Evolutionary conservation across 2,888 invertebrate species (phyloP).

Genomic region (Callyntrura sp.): DNA sequence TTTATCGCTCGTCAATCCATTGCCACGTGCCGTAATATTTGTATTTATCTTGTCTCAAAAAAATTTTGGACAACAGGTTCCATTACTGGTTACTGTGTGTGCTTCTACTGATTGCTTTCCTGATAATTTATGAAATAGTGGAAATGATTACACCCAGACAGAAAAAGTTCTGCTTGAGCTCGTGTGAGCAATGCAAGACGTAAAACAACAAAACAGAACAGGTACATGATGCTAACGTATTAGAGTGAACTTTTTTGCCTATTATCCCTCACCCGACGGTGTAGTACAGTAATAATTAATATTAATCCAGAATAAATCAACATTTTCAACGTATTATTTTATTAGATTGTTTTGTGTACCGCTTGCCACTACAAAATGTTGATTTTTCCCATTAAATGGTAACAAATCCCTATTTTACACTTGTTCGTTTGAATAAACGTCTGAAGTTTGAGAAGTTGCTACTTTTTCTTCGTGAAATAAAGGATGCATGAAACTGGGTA

Average conservation of each 20-base stretch:
- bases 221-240: too few species aligned
- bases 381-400: conserved; percentile 17
- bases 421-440: background rate
- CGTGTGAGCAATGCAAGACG: background rate
- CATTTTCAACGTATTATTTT: background rate
- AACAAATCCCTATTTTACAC: background rate
- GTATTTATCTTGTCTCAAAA: background rate
- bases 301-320: background rate
- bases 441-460: background rate
- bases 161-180: conserved; percentile 10
- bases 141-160: conserved; percentile 11
- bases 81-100: background rate
- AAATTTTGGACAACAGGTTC: background rate
- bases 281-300: too few species aligned
- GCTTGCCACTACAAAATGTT: background rate
- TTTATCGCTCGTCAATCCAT: background rate
- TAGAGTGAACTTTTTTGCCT: too few species aligned
- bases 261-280: too few species aligned
- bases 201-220: background rate
- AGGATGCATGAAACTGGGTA: too few species aligned
- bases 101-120: background rate
- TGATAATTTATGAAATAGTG: background rate
- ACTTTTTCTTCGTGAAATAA: too few species aligned
- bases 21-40: too few species aligned
- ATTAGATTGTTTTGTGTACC: background rate